These are phyloP conservation scores for Chromis chromis DNA, from an alignment of 2,797 vertebrate genomes.

Conservation along the genomic window DNA sequence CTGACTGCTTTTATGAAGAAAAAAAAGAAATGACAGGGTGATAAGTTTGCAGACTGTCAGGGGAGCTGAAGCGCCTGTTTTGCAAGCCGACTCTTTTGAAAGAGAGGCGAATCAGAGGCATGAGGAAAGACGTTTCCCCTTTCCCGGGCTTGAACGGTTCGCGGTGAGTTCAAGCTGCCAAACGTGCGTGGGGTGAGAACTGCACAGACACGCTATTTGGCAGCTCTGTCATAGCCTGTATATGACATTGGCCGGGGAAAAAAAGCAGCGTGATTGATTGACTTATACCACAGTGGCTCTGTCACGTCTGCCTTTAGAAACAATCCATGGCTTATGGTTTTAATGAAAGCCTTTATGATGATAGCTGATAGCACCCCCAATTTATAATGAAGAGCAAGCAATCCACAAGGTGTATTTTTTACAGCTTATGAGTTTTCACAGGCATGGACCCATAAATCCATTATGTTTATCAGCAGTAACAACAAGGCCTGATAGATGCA, in stretches of 20 bases:
- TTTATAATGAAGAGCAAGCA: constrained; percentile 41
- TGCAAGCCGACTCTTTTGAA: constrained; percentile 65
- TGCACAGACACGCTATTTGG: constrained; percentile 52
- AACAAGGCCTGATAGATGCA: constrained; percentile 32
- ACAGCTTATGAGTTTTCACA: constrained; percentile 28
- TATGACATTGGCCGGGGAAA: constrained; percentile 21
- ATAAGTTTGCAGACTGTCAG: constrained; percentile 66
- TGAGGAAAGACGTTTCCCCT: constrained; percentile 73
- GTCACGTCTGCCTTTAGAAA: constrained; percentile 31
- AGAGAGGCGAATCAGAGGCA: constrained; percentile 52
- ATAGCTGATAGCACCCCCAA: constrained; percentile 34
- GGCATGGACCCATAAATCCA: constrained; percentile 42
- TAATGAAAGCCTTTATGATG: constrained; percentile 35
- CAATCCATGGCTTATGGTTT: constrained; percentile 37
- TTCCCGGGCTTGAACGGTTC: constrained; percentile 68
- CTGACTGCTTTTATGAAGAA: constrained; percentile 17
- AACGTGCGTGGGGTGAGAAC: constrained; percentile 44
- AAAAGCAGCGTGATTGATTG: constrained; percentile 56
- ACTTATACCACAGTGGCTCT: constrained; percentile 21
- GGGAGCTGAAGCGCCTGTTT: constrained; percentile 64
- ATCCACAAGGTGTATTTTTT: constrained; percentile 17
- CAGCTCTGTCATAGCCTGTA: constrained; percentile 48
- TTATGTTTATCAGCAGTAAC: constrained; percentile 58
- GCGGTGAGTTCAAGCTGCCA: constrained; percentile 73
- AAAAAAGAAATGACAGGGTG: constrained; percentile 48